Base-by-base conservation (phyloP, 2,888 invertebrate species). In the Bugula neritina region DNA sequence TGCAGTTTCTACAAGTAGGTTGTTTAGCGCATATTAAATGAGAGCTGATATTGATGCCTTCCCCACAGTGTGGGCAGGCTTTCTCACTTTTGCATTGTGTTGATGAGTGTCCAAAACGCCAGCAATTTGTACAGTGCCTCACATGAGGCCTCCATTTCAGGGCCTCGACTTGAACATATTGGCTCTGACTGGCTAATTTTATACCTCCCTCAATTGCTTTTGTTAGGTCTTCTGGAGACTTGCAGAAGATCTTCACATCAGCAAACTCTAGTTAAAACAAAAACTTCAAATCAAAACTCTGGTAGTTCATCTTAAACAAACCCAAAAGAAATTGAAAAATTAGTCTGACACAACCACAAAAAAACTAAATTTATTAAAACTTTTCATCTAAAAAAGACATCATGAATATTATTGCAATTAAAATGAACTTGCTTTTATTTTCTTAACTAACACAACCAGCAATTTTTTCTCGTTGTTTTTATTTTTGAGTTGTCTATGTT, bases 101-200 rank as follows among this genome's bases (percentile, higher is more conserved):
- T n/a, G 5, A n/a, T 5, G 57, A 57, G 25, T 57, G 57, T 13
- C 57, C 57, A 57, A 57, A n/a, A 25, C 23, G 57, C 57, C 57
- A 57, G 57, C 57, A 57, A n/a, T 57, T 57, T 57, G 25, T 57
- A n/a, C 57, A 57, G 57, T 57, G 57, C n/a, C 57, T 57, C 3
- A 57, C 57, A n/a, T 57, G 57, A 5, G 57, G 57, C n/a, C n/a
- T 57, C 57, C 25, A 57, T 57, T 57, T 25, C n/a, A 57, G 57
- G 5, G 57, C 57, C 57, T 57, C 57, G 3, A 23, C 57, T 57
- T 23, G 5, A 3, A 57, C 57, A 57, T 57, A 57, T n/a, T 57
- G 57, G n/a, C n/a, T 57, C n/a, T 57, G 57, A n/a, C 57, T 57
- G 5, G 5, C 57, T 57, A 57, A 57, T 57, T 57, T 57, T 5